A percentile compares a stretch with the other conserved stretches of the same genome.
Evolutionary conservation across 1,140 invertebrate species (phyloP).

Genomic region (Heliconius hermathena): DNA sequence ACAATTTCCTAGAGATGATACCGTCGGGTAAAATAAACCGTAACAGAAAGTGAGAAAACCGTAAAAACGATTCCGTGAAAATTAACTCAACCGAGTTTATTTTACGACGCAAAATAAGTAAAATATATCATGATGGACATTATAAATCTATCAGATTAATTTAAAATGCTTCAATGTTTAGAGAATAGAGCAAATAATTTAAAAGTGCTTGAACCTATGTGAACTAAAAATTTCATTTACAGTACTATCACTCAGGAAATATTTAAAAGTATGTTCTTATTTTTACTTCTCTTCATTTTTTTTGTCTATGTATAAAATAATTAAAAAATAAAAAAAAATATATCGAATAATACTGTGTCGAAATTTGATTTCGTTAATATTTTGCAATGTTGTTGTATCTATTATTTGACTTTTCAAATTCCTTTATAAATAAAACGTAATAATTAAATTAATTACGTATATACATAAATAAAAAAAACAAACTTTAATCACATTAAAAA

Average conservation of each 20-base stretch:
- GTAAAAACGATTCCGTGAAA: constrained; percentile 73
- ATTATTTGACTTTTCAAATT: no score
- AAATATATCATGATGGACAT: constrained; percentile 30
- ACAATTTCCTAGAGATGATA: constrained; percentile 77
- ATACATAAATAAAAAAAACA: no score
- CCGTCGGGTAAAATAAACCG: constrained; percentile 76
- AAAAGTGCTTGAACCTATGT: not conserved
- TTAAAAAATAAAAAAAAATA: not conserved
- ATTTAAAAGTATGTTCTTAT: not conserved
- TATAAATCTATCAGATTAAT: not conserved
- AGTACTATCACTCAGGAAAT: not conserved
- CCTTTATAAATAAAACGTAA: no score
- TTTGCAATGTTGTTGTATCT: no score
- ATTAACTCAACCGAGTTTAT: constrained; percentile 69
- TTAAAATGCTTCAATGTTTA: not conserved
- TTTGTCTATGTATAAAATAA: not conserved
- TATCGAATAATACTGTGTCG: not conserved
- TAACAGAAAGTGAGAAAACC: constrained; percentile 70
- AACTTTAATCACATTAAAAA: not conserved
- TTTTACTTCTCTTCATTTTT: no score
- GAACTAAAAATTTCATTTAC: no score
- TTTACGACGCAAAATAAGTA: constrained; percentile 38
- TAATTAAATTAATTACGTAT: no score
- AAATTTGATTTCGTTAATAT: no score
- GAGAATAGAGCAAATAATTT: not conserved